Percentiles rank a stretch among this genome's conserved stretches.
Evolutionary conservation across 2,113 vertebrate genomes (phyloP).

Genomic region (Indicator indicator): DNA sequence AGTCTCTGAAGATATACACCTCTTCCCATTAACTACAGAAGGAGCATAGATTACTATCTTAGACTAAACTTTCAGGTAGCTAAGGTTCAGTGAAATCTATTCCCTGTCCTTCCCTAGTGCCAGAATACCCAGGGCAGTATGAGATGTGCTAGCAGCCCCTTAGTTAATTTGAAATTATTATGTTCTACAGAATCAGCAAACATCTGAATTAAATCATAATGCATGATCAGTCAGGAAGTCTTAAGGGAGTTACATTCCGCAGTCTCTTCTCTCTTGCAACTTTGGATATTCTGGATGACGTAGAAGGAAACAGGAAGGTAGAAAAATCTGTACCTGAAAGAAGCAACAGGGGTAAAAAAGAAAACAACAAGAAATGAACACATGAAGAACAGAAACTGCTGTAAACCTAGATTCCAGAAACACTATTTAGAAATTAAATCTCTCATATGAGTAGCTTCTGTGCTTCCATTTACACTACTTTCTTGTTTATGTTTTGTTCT

Average conservation of each 20-base stretch:
- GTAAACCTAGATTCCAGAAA: not conserved
- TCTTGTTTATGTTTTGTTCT: not conserved
- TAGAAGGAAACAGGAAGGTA: not conserved
- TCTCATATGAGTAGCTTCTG: not conserved
- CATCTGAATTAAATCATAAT: not conserved
- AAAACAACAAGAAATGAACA: not conserved
- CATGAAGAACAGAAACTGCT: not conserved
- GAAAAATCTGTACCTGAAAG: not conserved
- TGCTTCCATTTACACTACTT: not conserved
- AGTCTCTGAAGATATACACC: not conserved
- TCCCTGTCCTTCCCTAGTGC: not conserved
- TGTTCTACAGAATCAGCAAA: not conserved
- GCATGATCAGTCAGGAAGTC: not conserved
- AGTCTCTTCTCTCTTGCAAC: not conserved
- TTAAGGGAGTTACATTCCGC: not conserved
- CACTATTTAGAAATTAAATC: not conserved
- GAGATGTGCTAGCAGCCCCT: not conserved
- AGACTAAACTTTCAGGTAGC: not conserved
- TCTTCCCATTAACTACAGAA: not conserved
- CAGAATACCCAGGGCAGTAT: not conserved
- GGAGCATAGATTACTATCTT: not conserved
- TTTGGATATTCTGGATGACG: not conserved
- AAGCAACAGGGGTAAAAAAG: not conserved
- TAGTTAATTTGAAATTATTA: not conserved
- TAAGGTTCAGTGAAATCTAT: not conserved